Percentiles rank a stretch among this genome's conserved stretches.
Conservation (phyloP, 2,113 vertebrate species). For the Hyaena hyaena region DNA sequence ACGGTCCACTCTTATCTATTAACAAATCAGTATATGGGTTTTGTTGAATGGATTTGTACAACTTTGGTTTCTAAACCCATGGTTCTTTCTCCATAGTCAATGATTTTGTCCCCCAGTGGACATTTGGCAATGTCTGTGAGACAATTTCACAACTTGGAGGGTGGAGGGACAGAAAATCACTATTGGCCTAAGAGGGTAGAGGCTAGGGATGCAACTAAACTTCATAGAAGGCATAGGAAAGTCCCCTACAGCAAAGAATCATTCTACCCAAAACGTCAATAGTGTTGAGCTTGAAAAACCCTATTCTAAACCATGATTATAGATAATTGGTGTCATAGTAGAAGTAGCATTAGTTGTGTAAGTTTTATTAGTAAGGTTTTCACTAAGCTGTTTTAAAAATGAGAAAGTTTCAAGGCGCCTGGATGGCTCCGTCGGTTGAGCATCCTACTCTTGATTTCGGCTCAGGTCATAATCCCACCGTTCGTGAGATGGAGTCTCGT, state of each 20-base stretch:
- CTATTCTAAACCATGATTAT: not conserved
- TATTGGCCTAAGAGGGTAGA: not conserved
- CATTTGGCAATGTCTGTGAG: conserved; percentile 3
- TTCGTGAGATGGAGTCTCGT: too few species aligned
- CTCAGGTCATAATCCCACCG: too few species aligned
- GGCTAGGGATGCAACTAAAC: not conserved
- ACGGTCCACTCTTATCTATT: not conserved
- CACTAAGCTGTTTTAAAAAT: conserved; percentile 42
- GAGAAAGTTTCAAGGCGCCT: not conserved
- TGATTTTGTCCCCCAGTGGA: not conserved
- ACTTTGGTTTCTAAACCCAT: not conserved
- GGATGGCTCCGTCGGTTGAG: too few species aligned
- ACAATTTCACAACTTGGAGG: not conserved
- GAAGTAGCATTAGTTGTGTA: not conserved
- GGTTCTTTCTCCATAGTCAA: not conserved
- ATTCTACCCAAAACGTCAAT: not conserved
- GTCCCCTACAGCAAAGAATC: not conserved
- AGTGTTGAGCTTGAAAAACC: not conserved
- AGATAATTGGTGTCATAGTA: not conserved
- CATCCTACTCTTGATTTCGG: too few species aligned
- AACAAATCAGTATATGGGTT: not conserved
- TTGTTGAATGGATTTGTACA: not conserved
- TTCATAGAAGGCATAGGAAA: not conserved
- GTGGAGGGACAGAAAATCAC: not conserved
- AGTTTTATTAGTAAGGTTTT: conserved; percentile 34